Evolutionary conservation across 1,140 invertebrate genomes (phyloP).

Genomic region (Drosophila parabipectinata): DNA sequence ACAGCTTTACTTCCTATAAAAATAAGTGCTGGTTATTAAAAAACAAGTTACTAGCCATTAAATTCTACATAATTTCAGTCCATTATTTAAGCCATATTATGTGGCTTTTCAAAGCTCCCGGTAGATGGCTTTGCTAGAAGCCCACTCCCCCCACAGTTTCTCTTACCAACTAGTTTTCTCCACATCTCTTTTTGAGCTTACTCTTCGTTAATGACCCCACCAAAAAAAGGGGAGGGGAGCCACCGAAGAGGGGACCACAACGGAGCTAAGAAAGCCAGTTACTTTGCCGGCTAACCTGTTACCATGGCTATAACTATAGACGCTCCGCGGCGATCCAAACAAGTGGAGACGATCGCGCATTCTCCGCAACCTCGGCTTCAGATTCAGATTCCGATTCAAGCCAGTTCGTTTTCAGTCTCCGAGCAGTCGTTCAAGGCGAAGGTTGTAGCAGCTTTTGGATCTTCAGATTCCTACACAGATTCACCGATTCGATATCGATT

Average conservation of each 20-base stretch:
- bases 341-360: constrained; percentile 44
- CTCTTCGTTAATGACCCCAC: constrained; percentile 11
- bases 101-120: constrained; percentile 18
- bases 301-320: constrained; percentile 40
- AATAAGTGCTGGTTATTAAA: constrained; percentile 8
- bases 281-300: constrained; percentile 61
- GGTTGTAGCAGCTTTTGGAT: constrained; percentile 60
- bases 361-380: constrained; percentile 51
- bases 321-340: constrained; percentile 36
- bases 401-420: constrained; percentile 59
- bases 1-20: too few relatives aligned
- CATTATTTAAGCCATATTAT: constrained; percentile 18
- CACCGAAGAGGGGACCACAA: constrained; percentile 31
- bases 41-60: constrained; percentile 17
- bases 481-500: constrained; percentile 14
- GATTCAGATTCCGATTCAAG: constrained; percentile 19
- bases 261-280: constrained; percentile 45
- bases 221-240: not conserved
- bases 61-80: constrained; percentile 7
- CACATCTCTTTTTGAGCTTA: not conserved
- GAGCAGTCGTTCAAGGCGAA: constrained; percentile 80
- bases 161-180: constrained; percentile 27
- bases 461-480: constrained; percentile 2
- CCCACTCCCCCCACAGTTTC: constrained; percentile 6
- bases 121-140: constrained; percentile 16